A percentile compares a stretch with the other conserved stretches of the same genome.
phyloP scores from a whole-genome alignment of 2,888 invertebrate species.

The Sinotaia quadrata region DNA sequence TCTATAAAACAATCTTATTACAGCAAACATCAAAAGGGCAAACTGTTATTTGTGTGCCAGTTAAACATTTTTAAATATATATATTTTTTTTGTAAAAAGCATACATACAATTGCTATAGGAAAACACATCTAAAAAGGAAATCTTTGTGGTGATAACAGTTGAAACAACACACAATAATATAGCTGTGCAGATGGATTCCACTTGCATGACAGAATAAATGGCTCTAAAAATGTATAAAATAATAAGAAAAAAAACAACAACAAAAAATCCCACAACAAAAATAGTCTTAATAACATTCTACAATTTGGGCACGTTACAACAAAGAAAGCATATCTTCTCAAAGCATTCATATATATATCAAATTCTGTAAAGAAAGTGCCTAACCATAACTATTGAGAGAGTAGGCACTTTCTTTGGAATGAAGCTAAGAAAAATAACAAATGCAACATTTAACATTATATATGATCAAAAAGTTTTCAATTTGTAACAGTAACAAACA shows the following conservation, averaged over 20 bases:
- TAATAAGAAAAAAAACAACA: too few species aligned
- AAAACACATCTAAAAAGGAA: too few species aligned
- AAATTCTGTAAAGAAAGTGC: conserved; percentile 13
- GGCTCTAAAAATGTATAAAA: conserved; percentile 19
- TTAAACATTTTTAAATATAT: too few species aligned
- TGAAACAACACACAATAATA: conserved; percentile 1
- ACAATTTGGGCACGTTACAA: conserved; percentile 24
- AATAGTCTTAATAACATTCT: too few species aligned
- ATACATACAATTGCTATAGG: too few species aligned
- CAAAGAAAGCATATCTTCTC: conserved; percentile 27
- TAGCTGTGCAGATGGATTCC: neutral
- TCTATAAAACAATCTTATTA: too few species aligned
- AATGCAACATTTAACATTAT: conserved; percentile 33
- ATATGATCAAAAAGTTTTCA: conserved; percentile 26
- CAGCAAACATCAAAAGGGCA: too few species aligned
- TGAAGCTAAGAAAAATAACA: conserved; percentile 33
- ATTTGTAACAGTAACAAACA: conserved; percentile 30
- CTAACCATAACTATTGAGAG: conserved; percentile 10
- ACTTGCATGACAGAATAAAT: conserved; percentile 13
- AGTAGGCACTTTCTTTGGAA: conserved; percentile 32
- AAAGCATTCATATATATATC: conserved; percentile 4
- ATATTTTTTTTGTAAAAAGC: too few species aligned
- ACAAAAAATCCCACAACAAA: too few species aligned
- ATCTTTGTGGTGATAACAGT: neutral
- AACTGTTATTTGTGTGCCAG: too few species aligned